Evolutionary conservation across 2,113 vertebrate species (phyloP), one percentile per base, ranked within the genome.

Genomic region (Tyrannus savana): DNA sequence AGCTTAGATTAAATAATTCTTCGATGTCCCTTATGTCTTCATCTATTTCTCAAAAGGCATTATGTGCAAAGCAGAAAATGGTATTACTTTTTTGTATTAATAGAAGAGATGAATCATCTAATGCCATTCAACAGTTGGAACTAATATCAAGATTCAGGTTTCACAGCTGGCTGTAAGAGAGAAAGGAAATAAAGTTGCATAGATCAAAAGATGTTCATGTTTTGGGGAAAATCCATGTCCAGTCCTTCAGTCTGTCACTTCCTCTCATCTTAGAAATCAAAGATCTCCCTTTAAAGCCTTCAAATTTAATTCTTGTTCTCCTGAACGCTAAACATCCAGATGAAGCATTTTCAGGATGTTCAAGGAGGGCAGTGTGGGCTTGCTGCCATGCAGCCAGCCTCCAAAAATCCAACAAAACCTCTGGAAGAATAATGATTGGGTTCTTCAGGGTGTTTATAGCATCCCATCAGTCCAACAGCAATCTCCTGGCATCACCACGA

Each of bases 31-130:
- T 94, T 89, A 87, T 46, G 94, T 95, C 94, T 95, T 95, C 77
- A 95, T 93, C 91, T 92, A 94, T 97, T 95, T 96, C 94, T 96
- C 95, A 95, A 92, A 95, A 92, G 91, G 94, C 78, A 91, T 97
- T 96, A 94, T 18, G 62, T 58, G 55, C 58, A 87, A 94, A 96
- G 90, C 76, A 91, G 84, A 95, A 95, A 96, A 96, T 7, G 30
- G 82, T 90, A 95, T 95, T 95, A 95, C 83, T 92, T 92, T 88
- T 90, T 90, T 81, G 59, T 90, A 84, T 96, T 96, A 96, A 83
- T 68, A 71, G 78, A 90, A 78, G 83, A 90, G 79, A 94, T 96
- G 85, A 90, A 96, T 92, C 92, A 90, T 64, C 80, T 84, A 84
- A 96, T 81, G 68, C 60, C 64, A 75, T 78, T 93, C 96, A 93